These are phyloP conservation scores for Neosalanx taihuensis DNA, from an alignment of 2,797 vertebrate genomes.

Conservation along the genomic window DNA sequence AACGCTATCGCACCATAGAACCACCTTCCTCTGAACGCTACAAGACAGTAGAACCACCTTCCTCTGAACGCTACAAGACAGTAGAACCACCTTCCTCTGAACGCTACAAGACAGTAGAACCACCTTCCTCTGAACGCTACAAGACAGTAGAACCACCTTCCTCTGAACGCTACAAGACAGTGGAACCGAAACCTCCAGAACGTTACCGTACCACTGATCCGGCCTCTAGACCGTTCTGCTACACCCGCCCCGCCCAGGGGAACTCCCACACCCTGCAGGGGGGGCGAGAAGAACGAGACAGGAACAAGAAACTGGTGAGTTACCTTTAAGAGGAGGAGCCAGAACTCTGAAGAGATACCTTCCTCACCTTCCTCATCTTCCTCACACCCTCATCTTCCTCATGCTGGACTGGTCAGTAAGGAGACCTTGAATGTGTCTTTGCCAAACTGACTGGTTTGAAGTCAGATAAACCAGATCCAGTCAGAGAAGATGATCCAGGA, in stretches of 20 bases:
- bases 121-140: constrained; percentile 45
- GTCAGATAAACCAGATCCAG: no score
- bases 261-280: constrained; percentile 75
- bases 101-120: no score
- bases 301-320: constrained; percentile 89
- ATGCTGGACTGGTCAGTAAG: no score
- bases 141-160: constrained; percentile 23
- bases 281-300: constrained; percentile 84
- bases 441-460: no score
- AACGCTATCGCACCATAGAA: background rate
- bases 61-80: no score
- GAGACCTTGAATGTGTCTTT: no score
- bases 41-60: background rate
- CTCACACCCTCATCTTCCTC: no score
- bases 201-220: constrained; percentile 70
- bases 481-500: no score
- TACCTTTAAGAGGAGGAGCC: constrained; percentile 64
- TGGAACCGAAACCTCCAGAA: constrained; percentile 34
- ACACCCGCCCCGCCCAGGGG: constrained; percentile 75
- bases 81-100: no score
- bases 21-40: background rate
- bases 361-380: no score
- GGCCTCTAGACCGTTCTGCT: constrained; percentile 69
- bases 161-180: constrained; percentile 58
- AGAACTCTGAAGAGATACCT: constrained; percentile 1